Base-by-base conservation (phyloP, 1,140 invertebrate species). In the Microplitis mediator region DNA sequence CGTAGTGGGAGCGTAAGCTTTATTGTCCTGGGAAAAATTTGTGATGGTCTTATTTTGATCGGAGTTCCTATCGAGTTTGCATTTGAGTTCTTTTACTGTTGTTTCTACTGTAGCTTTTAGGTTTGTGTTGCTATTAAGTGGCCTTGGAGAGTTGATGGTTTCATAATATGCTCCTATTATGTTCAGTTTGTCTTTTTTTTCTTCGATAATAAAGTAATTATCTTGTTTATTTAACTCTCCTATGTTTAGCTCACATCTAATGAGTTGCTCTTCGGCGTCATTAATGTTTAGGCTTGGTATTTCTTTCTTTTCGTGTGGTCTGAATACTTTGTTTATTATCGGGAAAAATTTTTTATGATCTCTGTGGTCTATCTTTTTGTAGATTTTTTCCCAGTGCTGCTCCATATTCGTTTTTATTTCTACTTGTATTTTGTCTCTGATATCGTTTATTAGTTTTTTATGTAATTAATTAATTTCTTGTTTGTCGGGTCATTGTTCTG, bases 261-360 rank as follows among this genome's bases (percentile, higher is more conserved):
- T 16, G 16, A 64, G 0, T 5, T 51, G 8, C 0, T 1, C 13
- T 14, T 67, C 56, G 3, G 54, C 34, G 9, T 3, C 36, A 3
- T 69, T 61, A 0, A 74, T 56, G 2, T 56, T 61, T 13, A 72
- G 4, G 6, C 62, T 39, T 0, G 36, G 31, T 3, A 75, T 52
- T 34, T 54, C 36, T 3, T 3, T 8, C 32, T 6, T 11, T 64
- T 52, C 5, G 13, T 70, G 70, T 2, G 64, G 32, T 54, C 75
- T 64, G 52, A 76, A 71, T 1, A 76, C 36, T 51, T 9, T 65
- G 36, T 76, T 76, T 2, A 75, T 74, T 74, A 69, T 73, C 0
- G 76, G 74, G n/a, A 77, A 75, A 16, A 75, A 69, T 11, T 68
- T 66, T 16, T 71, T 52, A 0, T 65, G 4, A n/a, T 75, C 51